Base-by-base conservation (phyloP, 2,797 vertebrate species). In the Tokudaia muenninki region DNA sequence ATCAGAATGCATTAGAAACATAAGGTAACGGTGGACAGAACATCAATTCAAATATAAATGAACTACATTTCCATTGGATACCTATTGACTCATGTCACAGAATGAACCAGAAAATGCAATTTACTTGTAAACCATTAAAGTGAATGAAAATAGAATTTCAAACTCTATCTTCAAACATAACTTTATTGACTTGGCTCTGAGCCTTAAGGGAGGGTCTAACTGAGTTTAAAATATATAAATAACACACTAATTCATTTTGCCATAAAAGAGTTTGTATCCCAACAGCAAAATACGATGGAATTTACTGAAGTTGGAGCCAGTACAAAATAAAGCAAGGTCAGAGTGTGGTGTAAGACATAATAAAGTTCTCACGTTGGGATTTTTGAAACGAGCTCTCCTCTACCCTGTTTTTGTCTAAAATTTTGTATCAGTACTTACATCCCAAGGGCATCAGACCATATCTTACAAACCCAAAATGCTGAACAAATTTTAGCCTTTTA, bases 31-130 rank as follows among this genome's bases (percentile, higher is more conserved):
- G 98, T 98, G 98, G 99, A 99, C 99, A 99, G 99, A 99, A 99
- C 99, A 99, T 99, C 99, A 99, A 99, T 99, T 99, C 99, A 99
- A 99, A 99, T 99, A 99, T 99, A 99, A 99, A 99, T 99, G 99
- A 99, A 99, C 99, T 99, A 98, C 99, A 99, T 99, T 99, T 99
- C 99, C 99, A 99, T 99, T 98, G 99, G 99, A 99, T 99, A 99
- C 98, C 98, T 99, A 99, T 99, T 99, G 99, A 99, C 99, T 99
- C 98, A 98, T 99, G 99, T 99, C 99, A 99, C 99, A 98, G 99
- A 99, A 99, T 99, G 99, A 99, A 99, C 99, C 98, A 99, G 99
- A 99, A 99, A 99, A 99, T 98, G 99, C 99, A 99, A 99, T 99
- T 99, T 99, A 99, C 99, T 99, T 99, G 99, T 99, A 99, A 99